Evolutionary conservation across 2,888 invertebrate species (phyloP).

Genomic region (Cotesia congregata): DNA sequence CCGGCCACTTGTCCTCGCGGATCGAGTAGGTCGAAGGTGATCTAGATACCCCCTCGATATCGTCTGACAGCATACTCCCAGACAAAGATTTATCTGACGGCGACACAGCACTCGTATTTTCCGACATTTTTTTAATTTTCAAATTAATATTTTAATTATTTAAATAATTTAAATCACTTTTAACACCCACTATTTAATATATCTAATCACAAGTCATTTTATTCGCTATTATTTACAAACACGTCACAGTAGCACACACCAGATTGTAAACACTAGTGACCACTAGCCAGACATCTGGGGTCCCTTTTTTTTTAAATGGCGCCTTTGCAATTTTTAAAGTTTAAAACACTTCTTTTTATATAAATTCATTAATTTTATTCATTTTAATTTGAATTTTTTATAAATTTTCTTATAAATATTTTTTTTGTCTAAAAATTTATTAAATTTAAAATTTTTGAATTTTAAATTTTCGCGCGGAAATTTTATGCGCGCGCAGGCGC

Average conservation of each 20-base stretch:
- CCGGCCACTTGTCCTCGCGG: constrained; percentile 71
- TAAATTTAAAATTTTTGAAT: too few relatives aligned
- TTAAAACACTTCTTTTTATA: too few relatives aligned
- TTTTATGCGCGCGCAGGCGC: too few relatives aligned
- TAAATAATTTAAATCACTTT: not conserved
- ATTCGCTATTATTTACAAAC: not conserved
- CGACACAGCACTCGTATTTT: constrained; percentile 65
- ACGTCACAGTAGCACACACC: not conserved
- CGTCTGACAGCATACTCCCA: constrained; percentile 70
- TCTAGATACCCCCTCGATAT: constrained; percentile 71
- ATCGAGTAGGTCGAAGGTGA: constrained; percentile 75
- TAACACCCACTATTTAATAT: not conserved
- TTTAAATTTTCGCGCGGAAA: too few relatives aligned
- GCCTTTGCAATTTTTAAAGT: too few relatives aligned
- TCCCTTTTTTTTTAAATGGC: too few relatives aligned
- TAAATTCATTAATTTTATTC: too few relatives aligned
- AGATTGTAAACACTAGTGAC: not conserved
- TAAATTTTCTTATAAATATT: too few relatives aligned
- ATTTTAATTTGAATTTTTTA: too few relatives aligned
- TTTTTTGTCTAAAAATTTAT: too few relatives aligned
- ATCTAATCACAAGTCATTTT: not conserved
- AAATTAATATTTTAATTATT: not conserved
- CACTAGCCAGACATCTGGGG: too few relatives aligned
- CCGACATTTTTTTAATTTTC: constrained; percentile 63
- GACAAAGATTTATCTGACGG: constrained; percentile 67